Conservation (phyloP, 1,140 invertebrate genomes). For the Theocolax elegans region DNA sequence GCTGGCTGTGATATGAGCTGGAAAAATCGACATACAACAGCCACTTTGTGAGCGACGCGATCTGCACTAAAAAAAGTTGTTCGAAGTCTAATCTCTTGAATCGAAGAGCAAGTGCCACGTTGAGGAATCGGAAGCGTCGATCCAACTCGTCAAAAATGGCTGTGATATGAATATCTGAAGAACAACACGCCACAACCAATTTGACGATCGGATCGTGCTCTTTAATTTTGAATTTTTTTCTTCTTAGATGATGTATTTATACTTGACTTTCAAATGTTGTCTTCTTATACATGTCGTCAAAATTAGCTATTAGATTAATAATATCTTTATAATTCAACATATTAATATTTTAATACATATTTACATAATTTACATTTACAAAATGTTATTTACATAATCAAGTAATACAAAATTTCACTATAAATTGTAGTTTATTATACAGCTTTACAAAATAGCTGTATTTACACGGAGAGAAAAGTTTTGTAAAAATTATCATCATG, state of each 20-base stretch:
- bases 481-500: too few species aligned
- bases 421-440: too few species aligned
- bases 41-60: constrained; percentile 74
- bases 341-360: too few species aligned
- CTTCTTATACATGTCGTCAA: too few species aligned
- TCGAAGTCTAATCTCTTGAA: not conserved
- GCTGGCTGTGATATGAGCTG: constrained; percentile 80
- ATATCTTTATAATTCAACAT: too few species aligned
- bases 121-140: constrained; percentile 57
- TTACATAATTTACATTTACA: too few species aligned
- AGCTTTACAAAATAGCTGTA: too few species aligned
- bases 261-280: not conserved
- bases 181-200: constrained; percentile 84
- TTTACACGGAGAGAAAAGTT: too few species aligned
- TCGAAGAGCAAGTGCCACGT: not conserved
- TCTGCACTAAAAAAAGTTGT: constrained; percentile 49
- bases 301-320: too few species aligned
- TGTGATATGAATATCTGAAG: constrained; percentile 81
- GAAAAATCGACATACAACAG: constrained; percentile 70
- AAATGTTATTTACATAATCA: too few species aligned
- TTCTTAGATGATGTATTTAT: not conserved
- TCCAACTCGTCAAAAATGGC: constrained; percentile 87
- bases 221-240: not conserved
- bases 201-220: constrained; percentile 74
- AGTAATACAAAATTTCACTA: too few species aligned